Evolutionary conservation across 2,888 invertebrate genomes (phyloP), one percentile per base, ranked within the genome.

Genomic region (Exocentrus adspersus): DNA sequence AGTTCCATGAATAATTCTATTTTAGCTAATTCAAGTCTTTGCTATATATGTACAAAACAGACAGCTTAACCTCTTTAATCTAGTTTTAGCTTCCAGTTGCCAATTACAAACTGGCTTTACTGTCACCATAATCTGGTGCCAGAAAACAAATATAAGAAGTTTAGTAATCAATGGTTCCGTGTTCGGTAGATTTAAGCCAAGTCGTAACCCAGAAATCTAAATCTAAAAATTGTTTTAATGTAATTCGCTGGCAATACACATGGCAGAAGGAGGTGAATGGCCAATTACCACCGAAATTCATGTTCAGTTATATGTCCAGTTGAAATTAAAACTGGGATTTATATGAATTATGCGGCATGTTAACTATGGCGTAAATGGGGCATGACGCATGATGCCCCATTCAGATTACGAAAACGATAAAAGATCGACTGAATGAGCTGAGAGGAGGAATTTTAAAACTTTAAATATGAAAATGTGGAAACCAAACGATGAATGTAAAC

Each of bases 121-220:
- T 9, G n/a, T 20, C 12, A 28, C 17, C 10, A 28, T 16, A 28
- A 28, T 48, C 28, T 24, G 24, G 28, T 30, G 48, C 48, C 48
- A 48, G 9, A 12, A 1, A n/a, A 24, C n/a, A 21, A 48, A 48
- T 16, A 48, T 48, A 48, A 45, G 37, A 37, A 48, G 48, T 48
- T 16, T 24, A 9, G 28, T 16, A 48, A 16, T 14, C 28, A 48
- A 30, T 48, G 48, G 24, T 1, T 48, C 7, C 28, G 16, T 28
- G 16, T 12, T 12, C 6, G 7, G 10, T 9, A 48, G n/a, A 28
- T 48, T 9, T 16, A n/a, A n/a, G 7, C 48, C n/a, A n/a, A n/a
- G 28, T 9, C 28, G 28, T 48, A 48, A 48, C 48, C 48, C 14
- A 48, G 48, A 48, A 48, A 28, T 24, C 48, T 28, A 48, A 28